Evolutionary conservation across 2,797 vertebrate genomes (phyloP).

Genomic region (Trachurus trachurus): DNA sequence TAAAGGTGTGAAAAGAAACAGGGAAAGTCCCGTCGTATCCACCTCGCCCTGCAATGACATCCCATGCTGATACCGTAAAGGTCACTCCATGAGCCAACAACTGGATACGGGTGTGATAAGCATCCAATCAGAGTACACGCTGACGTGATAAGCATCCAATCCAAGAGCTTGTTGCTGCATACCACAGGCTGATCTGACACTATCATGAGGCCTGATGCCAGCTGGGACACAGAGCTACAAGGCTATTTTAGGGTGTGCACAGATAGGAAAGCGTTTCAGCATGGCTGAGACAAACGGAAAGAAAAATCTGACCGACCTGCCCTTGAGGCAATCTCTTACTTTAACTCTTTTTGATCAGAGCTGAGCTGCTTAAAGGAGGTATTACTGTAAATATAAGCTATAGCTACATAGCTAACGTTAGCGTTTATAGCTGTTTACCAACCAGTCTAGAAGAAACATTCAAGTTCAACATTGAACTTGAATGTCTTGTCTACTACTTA

Average conservation of each 20-base stretch:
- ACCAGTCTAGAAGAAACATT: too few species aligned
- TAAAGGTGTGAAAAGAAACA: conserved; percentile 52
- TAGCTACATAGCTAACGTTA: not conserved
- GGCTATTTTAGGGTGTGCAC: conserved; percentile 72
- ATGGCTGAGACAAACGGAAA: conserved; percentile 29
- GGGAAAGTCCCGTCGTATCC: conserved; percentile 31
- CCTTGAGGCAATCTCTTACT: not conserved
- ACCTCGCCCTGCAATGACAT: conserved; percentile 52
- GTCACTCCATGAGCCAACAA: conserved; percentile 64
- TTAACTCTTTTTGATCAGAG: not conserved
- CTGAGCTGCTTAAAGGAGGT: not conserved
- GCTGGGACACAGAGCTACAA: conserved; percentile 39
- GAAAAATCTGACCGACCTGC: conserved; percentile 35
- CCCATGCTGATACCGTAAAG: conserved; percentile 74
- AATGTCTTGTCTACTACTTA: too few species aligned
- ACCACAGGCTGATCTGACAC: conserved; percentile 73
- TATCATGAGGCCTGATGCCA: conserved; percentile 61
- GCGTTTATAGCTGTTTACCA: not conserved
- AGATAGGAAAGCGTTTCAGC: conserved; percentile 66
- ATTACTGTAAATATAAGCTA: too few species aligned
- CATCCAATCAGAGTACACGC: conserved; percentile 74
- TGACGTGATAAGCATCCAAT: conserved; percentile 76
- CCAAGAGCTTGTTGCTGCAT: conserved; percentile 76
- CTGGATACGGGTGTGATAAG: conserved; percentile 64
- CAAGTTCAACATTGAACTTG: too few species aligned